Percentiles rank a stretch among this genome's conserved stretches.
phyloP scores from a whole-genome alignment of 2,113 vertebrate species.

The Calyptomena viridis region DNA sequence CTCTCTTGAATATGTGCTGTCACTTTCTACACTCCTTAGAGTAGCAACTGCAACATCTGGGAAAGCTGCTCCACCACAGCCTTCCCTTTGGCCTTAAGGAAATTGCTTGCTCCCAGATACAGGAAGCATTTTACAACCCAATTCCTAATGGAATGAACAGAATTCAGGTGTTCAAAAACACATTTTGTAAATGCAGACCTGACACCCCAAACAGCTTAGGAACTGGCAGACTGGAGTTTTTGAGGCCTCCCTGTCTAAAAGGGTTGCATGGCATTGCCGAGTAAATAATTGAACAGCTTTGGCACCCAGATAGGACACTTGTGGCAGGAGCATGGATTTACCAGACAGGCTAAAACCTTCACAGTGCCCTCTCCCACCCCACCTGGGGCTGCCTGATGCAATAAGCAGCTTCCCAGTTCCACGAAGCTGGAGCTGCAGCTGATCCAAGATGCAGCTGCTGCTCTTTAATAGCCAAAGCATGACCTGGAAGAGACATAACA shows the following conservation, averaged over 20 bases:
- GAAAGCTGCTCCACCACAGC: background rate
- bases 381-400: no score
- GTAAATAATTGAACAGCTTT: background rate
- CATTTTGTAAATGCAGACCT: background rate
- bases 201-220: background rate
- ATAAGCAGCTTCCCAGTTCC: fast-evolving
- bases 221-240: background rate
- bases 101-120: background rate
- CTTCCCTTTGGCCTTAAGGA: background rate
- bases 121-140: background rate
- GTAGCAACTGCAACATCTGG: background rate
- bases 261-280: background rate
- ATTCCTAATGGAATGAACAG: background rate
- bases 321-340: background rate
- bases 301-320: background rate
- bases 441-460: background rate
- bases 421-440: background rate
- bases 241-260: background rate
- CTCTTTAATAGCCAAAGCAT: no score
- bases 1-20: background rate
- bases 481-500: fast-evolving
- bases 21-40: background rate
- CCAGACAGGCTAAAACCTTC: background rate
- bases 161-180: background rate
- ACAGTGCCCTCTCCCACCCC: background rate